Conservation (phyloP, 1,140 invertebrate genomes). For the Daktulosphaira vitifoliae region DNA sequence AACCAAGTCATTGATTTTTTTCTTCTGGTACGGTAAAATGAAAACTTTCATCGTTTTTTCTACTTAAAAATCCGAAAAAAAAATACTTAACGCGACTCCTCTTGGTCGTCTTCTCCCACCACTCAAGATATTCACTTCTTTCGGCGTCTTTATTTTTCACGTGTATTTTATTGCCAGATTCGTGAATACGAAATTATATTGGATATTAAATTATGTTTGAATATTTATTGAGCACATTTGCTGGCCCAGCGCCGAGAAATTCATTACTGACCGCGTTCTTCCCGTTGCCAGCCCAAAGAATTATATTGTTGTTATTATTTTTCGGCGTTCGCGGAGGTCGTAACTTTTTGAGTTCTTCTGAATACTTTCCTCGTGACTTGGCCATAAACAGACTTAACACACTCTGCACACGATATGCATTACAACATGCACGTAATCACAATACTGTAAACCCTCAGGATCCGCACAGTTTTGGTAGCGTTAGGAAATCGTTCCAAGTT, state of each 20-base stretch:
- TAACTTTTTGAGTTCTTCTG: conserved; percentile 21
- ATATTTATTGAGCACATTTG: conserved; percentile 18
- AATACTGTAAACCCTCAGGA: neutral
- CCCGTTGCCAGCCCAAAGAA: neutral
- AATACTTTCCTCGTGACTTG: conserved; percentile 22
- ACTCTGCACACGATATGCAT: neutral
- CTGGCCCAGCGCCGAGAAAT: neutral
- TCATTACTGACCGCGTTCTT: too few relatives aligned
- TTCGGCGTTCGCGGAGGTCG: conserved; percentile 10
- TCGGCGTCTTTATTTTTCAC: too few relatives aligned
- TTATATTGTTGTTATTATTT: neutral
- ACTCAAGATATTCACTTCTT: too few relatives aligned
- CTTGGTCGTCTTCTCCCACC: too few relatives aligned
- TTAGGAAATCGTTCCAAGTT: too few relatives aligned
- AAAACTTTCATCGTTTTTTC: too few relatives aligned
- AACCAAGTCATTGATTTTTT: too few relatives aligned
- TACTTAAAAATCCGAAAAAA: too few relatives aligned
- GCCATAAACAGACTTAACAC: conserved; percentile 15
- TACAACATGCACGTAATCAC: neutral
- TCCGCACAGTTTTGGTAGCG: too few relatives aligned
- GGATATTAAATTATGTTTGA: conserved; percentile 9
- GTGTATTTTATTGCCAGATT: neutral
- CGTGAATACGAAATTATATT: conserved; percentile 1
- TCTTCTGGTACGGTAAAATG: too few relatives aligned
- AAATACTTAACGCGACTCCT: too few relatives aligned